phyloP scores from a whole-genome alignment of 2,113 vertebrate genomes.

The Piaya cayana region DNA sequence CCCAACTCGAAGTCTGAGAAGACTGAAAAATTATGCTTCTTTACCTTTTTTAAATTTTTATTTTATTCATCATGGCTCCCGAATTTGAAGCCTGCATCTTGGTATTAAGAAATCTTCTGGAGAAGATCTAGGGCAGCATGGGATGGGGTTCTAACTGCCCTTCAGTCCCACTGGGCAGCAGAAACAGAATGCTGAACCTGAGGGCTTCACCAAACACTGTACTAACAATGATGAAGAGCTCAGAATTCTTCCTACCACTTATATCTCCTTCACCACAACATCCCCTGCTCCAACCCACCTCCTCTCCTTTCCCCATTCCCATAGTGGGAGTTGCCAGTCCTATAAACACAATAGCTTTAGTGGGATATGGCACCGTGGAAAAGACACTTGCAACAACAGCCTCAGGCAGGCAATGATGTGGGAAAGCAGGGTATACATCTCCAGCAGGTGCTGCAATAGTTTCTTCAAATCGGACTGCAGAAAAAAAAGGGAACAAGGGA shows the following conservation, averaged over 20 bases:
- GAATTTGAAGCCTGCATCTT: background rate
- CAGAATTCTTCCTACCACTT: background rate
- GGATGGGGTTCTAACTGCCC: background rate
- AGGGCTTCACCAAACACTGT: background rate
- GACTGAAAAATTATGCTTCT: rapidly evolving
- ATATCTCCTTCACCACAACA: background rate
- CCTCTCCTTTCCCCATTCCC: background rate
- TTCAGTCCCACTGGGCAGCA: background rate
- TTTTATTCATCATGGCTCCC: background rate
- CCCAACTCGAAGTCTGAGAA: background rate
- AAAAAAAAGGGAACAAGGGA: background rate
- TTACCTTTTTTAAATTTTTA: background rate
- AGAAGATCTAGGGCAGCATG: background rate
- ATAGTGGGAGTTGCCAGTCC: rapidly evolving
- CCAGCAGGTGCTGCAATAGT: background rate
- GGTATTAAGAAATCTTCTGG: background rate
- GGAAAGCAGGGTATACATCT: background rate
- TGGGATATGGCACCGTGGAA: background rate
- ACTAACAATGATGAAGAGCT: background rate
- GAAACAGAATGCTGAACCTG: background rate
- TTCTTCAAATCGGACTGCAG: background rate
- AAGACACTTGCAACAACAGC: background rate
- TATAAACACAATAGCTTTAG: background rate
- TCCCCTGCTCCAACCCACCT: background rate
- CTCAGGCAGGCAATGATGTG: background rate